phyloP scores from a whole-genome alignment of 2,113 vertebrate species.

The Spilogale gracilis region DNA sequence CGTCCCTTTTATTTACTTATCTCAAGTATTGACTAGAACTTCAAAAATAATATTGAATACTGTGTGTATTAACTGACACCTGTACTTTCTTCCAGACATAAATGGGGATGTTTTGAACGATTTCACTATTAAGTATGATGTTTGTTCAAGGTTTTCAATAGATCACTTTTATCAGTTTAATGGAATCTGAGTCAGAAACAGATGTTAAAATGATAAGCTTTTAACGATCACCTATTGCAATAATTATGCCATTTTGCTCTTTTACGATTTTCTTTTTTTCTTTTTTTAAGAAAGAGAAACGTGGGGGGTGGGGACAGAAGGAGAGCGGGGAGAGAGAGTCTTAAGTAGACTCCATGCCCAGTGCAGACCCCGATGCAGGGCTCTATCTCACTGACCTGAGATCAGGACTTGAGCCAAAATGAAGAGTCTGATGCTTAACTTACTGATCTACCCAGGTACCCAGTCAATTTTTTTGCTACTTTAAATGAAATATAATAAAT shows the following conservation, averaged over 20 bases:
- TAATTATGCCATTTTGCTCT: background rate
- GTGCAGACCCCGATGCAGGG: background rate
- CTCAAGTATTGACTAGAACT: background rate
- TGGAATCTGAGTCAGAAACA: constrained; percentile 9
- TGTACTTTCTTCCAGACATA: background rate
- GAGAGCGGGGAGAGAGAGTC: background rate
- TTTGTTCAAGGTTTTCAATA: background rate
- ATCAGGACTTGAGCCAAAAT: background rate
- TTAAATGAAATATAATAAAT: background rate
- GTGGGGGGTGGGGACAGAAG: too few species aligned
- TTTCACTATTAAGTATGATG: background rate
- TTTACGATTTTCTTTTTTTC: background rate
- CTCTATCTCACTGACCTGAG: background rate
- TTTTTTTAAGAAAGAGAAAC: background rate
- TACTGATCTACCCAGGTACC: background rate
- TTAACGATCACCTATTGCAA: background rate
- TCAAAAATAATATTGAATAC: background rate
- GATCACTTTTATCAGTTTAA: background rate
- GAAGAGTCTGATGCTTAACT: background rate
- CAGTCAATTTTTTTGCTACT: background rate
- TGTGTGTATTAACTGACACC: background rate
- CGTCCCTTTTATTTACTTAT: background rate
- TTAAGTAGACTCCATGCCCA: background rate
- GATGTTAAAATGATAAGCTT: background rate
- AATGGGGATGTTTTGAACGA: background rate